Percentiles rank a stretch among this genome's conserved stretches.
phyloP scores from a whole-genome alignment of 2,113 vertebrate genomes.

The Bos javanicus region DNA sequence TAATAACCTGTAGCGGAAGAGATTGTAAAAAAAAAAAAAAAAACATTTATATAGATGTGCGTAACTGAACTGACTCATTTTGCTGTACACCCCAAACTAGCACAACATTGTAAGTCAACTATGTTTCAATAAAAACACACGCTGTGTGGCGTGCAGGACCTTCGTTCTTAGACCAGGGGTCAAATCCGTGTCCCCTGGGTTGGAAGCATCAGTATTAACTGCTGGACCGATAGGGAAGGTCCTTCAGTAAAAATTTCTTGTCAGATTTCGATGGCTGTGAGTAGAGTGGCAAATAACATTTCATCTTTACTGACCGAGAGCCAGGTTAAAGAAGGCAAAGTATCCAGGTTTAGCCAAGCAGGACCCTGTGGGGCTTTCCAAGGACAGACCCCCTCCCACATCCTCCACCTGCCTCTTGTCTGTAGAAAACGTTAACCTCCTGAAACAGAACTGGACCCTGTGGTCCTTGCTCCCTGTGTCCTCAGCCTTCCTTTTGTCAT shows the following conservation, averaged over 20 bases:
- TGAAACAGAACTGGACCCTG: not conserved
- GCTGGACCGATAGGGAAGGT: not conserved
- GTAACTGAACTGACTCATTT: not conserved
- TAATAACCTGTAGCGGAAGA: not conserved
- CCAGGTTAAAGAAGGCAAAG: constrained; percentile 80
- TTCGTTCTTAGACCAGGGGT: not conserved
- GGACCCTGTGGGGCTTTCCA: not conserved
- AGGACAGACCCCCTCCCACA: not conserved
- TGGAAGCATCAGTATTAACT: not conserved
- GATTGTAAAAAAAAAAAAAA: not conserved
- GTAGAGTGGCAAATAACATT: constrained; percentile 92
- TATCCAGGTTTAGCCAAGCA: not conserved
- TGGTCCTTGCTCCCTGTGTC: not conserved
- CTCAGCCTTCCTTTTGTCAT: not conserved
- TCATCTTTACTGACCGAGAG: constrained; percentile 89
- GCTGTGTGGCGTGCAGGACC: not conserved
- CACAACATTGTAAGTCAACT: not conserved
- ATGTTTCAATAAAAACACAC: not conserved
- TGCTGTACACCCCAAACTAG: not conserved
- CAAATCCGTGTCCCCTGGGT: not conserved
- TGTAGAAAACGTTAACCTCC: not conserved
- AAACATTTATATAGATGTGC: not conserved
- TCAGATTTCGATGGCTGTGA: constrained; percentile 86
- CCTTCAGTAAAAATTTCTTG: not conserved
- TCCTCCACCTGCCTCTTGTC: not conserved